Base-by-base conservation (phyloP, 1,140 invertebrate genomes). In the Aphidius gifuensis region DNA sequence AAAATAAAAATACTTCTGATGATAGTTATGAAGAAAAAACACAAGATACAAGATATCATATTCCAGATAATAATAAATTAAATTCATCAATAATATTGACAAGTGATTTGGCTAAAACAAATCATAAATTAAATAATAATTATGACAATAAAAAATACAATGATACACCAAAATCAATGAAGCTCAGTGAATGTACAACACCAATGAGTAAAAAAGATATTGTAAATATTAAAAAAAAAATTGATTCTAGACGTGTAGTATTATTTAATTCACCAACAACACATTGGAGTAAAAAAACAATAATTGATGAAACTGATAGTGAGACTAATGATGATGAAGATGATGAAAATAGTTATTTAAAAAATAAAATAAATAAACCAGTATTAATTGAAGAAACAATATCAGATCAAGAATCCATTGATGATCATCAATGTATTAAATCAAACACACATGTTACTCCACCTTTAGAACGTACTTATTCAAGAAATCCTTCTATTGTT, bases 361-460 rank as follows among this genome's bases (percentile, higher is more conserved):
- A 32, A 61, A 9, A 23, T 44, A 55, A 62, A 56, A n/a, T 46
- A 11, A 46, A 11, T 3, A 57, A 64, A 43, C 54, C 62, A 7
- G 61, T 53, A n/a, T 53, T 57, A n/a, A 68, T 68, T 9, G 48
- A 49, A 11, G 67, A 68, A 60, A 66, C 62, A 9, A 61, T 60
- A 32, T 61, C 69, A 38, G 69, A 69, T 16, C 63, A 57, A 6
- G 66, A 67, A 3, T 60, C 53, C 11, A 43, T 64, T 45, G 62
- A 68, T 50, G 59, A 65, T 42, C 57, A 32, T 16, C 16, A 16
- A 16, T 16, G 16, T 16, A 16, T 16, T n/a, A 50, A 42, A 11
- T 46, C 16, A 4, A 67, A 64, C 58, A 67, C 66, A 2, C 66
- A 67, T 42, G 51, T 67, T 9, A 64, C 32, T 5, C 57, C 63